Evolutionary conservation across 2,797 vertebrate genomes (phyloP), one percentile per base, ranked within the genome.

Genomic region (Loris lydekkerianus): DNA sequence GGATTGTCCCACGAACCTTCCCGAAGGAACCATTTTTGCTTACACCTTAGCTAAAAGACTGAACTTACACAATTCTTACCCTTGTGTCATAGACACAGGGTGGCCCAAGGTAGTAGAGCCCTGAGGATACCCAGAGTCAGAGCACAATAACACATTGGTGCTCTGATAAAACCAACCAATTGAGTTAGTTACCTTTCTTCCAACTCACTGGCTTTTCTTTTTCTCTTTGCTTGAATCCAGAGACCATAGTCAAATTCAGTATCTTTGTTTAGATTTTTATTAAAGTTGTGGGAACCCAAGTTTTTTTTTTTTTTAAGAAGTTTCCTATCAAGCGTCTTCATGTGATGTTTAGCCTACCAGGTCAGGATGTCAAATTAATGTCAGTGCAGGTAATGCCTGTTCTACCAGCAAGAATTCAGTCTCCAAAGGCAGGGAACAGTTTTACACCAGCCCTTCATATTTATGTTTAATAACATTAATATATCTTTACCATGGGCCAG

Each of bases 401-500:
- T 81, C 13, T n/a, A 72, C 17, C 18, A 15, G 53, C 29, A 83
- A 82, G 15, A 43, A 58, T 88, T 91, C 25, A 37, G 60, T 81
- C 94, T 58, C 43, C 67, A 95, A 89, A 89, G 76, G 29, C 61
- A 77, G 60, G 29, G 8, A 37, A 31, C 60, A 29, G 18, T 60
- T 89, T 81, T 73, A 67, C 63, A 88, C 58, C 31, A 72, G 27
- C 18, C 23, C 14, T 77, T 93, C 60, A 86, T 29, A 93, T 94
- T 86, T 82, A 72, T 14, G 17, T 70, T 70, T 37, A 17, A 76
- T 67, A 14, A 82, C 72, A 73, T 80, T 49, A 61, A 46, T 46
- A n/a, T 43, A 53, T 76, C 40, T 63, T 56, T 77, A 69, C 63
- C 56, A 65, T 72, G 92, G 63, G 83, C 75, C 34, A 53, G 37